Evolutionary conservation across 2,797 vertebrate genomes (phyloP).

Genomic region (Momotus momota): DNA sequence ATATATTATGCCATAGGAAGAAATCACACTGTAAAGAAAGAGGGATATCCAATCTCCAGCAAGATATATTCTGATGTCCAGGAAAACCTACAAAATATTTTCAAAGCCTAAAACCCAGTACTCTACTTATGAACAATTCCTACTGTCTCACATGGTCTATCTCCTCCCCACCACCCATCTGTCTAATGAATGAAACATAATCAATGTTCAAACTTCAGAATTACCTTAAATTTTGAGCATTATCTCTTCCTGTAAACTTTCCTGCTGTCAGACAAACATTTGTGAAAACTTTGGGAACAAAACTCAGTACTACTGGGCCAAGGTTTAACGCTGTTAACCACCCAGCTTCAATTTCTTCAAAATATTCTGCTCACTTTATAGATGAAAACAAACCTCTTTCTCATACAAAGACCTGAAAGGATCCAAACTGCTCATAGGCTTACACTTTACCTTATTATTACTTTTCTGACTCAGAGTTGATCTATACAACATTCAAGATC

Average conservation of each 20-base stretch:
- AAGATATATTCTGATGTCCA: background rate
- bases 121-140: background rate
- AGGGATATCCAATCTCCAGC: background rate
- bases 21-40: background rate
- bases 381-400: background rate
- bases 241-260: background rate
- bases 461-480: constrained; percentile 24
- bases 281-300: background rate
- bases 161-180: background rate
- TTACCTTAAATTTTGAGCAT: background rate
- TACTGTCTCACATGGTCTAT: background rate
- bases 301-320: background rate
- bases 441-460: background rate
- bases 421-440: background rate
- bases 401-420: background rate
- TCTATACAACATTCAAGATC: background rate
- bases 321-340: background rate
- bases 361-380: background rate
- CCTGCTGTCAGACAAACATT: background rate
- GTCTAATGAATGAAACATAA: background rate
- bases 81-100: background rate
- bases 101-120: background rate
- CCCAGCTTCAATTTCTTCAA: background rate
- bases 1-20: background rate
- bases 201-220: background rate